Conservation (phyloP, 2,797 vertebrate species). For the Lepilemur ruficaudatus region DNA sequence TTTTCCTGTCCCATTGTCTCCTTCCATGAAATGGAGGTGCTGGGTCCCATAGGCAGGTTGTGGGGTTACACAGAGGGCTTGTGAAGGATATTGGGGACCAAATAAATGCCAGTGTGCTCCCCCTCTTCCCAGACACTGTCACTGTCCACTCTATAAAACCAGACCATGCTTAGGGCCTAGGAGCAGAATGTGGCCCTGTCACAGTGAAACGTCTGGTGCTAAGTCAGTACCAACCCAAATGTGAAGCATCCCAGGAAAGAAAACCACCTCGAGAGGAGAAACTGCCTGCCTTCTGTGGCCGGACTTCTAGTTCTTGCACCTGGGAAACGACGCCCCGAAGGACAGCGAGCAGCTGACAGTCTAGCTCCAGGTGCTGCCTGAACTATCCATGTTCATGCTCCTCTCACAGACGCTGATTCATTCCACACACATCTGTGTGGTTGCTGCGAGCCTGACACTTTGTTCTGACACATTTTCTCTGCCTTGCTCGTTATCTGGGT, state of each 20-base stretch:
- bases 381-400: accelerated
- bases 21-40: not conserved
- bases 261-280: not conserved
- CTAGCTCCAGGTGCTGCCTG: not conserved
- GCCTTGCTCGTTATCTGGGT: not conserved
- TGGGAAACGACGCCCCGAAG: not conserved
- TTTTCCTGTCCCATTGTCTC: not conserved
- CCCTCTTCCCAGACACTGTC: not conserved
- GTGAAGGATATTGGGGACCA: not conserved
- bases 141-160: not conserved
- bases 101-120: not conserved
- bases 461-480: not conserved
- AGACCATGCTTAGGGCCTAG: not conserved
- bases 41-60: not conserved
- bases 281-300: not conserved
- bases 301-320: not conserved
- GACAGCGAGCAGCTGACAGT: not conserved
- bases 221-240: accelerated
- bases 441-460: not conserved
- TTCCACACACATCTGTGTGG: accelerated
- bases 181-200: not conserved
- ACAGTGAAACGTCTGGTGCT: not conserved
- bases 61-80: not conserved
- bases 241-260: not conserved
- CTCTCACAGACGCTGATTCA: not conserved